Evolutionary conservation across 2,113 vertebrate genomes (phyloP).

Genomic region (Leucoraja erinaceus): DNA sequence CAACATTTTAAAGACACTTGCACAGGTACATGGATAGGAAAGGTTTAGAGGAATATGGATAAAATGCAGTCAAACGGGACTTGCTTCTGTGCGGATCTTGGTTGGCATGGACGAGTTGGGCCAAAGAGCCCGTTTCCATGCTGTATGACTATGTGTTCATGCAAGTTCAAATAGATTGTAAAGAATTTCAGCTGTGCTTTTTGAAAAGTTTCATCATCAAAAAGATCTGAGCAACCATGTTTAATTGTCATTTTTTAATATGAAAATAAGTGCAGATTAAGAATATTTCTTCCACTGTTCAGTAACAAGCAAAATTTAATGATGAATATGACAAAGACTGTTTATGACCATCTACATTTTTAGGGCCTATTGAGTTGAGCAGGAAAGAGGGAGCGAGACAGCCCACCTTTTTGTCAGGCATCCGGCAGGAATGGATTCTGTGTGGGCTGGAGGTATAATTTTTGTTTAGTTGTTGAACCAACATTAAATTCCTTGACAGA

Average conservation of each 20-base stretch:
- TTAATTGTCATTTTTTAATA: neutral
- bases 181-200: slow-evolving; percentile 24
- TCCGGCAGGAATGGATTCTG: neutral
- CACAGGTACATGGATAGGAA: no score
- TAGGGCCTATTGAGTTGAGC: neutral
- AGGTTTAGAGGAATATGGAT: no score
- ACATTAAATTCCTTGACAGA: neutral
- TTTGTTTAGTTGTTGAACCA: neutral
- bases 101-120: no score
- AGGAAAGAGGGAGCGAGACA: neutral
- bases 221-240: neutral
- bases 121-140: no score
- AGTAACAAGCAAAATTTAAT: neutral
- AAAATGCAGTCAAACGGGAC: no score
- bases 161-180: slow-evolving; percentile 29
- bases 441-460: neutral
- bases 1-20: no score
- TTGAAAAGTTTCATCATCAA: neutral
- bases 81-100: no score
- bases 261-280: neutral
- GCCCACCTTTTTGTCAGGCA: neutral
- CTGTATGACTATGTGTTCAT: slow-evolving; percentile 23
- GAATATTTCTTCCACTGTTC: neutral
- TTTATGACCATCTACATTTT: neutral
- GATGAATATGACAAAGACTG: neutral